A percentile compares a stretch with the other conserved stretches of the same genome.
phyloP scores from a whole-genome alignment of 2,888 invertebrate species.

The Caenorhabditis sinica region DNA sequence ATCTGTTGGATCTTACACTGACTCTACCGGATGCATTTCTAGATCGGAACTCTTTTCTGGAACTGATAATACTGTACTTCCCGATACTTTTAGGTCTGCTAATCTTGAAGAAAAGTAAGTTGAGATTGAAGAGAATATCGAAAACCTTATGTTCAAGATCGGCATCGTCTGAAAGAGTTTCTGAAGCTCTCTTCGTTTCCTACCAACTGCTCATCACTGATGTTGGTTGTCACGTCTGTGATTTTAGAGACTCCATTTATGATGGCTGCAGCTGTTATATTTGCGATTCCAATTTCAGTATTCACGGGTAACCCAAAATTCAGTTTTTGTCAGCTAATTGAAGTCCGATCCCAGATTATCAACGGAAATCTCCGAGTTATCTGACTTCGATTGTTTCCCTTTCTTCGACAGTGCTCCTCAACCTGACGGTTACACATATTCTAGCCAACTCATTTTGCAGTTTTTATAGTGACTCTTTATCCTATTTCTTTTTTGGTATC shows the following conservation, averaged over 20 bases:
- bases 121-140: background rate
- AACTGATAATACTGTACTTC: slow-evolving; percentile 33
- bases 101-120: slow-evolving; percentile 38
- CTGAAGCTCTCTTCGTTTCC: slow-evolving; percentile 33
- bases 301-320: slow-evolving; percentile 47
- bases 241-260: slow-evolving; percentile 7
- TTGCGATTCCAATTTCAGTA: slow-evolving; percentile 26
- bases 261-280: slow-evolving; percentile 3
- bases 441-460: slow-evolving; percentile 2
- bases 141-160: slow-evolving; percentile 24
- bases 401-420: slow-evolving; percentile 7
- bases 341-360: slow-evolving; percentile 51
- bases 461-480: slow-evolving; percentile 29
- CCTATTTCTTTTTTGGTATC: slow-evolving; percentile 54
- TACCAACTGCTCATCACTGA: slow-evolving; percentile 22
- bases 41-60: slow-evolving; percentile 49
- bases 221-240: slow-evolving; percentile 11
- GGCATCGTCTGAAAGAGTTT: slow-evolving; percentile 44
- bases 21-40: slow-evolving; percentile 58
- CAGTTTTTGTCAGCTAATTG: background rate
- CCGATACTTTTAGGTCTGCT: slow-evolving; percentile 49
- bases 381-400: slow-evolving; percentile 9
- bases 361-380: slow-evolving; percentile 26
- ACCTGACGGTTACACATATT: slow-evolving; percentile 20
- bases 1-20: slow-evolving; percentile 45